Conservation (phyloP, 2,113 vertebrate species). For the Heterocephalus glaber region DNA sequence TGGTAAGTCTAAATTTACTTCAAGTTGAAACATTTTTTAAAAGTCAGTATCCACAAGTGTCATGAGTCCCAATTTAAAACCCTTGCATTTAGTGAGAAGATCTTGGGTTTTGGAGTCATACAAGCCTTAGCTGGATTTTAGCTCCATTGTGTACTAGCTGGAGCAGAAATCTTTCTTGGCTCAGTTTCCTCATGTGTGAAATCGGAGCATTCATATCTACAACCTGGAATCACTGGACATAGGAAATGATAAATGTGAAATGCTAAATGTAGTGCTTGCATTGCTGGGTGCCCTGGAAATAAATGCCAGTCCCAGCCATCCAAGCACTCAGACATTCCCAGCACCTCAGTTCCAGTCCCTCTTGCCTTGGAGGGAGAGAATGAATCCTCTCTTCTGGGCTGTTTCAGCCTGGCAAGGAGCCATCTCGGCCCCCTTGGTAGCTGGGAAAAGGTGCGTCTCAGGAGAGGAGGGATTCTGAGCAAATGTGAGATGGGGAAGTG, state of each 20-base stretch:
- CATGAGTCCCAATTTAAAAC: neutral
- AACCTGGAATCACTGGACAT: neutral
- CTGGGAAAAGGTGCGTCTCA: conserved; percentile 28
- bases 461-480: conserved; percentile 50
- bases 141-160: neutral
- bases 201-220: neutral
- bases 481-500: conserved; percentile 72
- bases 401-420: neutral
- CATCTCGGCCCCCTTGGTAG: neutral
- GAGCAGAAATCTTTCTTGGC: neutral
- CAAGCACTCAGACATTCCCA: neutral
- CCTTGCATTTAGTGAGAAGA: neutral
- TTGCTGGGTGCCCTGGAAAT: neutral
- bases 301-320: neutral
- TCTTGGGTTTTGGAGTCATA: neutral
- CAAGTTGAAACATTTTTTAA: neutral
- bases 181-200: neutral
- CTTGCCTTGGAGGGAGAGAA: neutral
- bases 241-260: neutral
- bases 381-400: neutral
- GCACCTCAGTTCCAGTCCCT: neutral
- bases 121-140: too few species aligned
- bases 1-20: neutral
- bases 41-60: neutral
- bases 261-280: neutral